Evolutionary conservation across 2,888 invertebrate species (phyloP).

Genomic region (Mongoloraphidia duomilia): DNA sequence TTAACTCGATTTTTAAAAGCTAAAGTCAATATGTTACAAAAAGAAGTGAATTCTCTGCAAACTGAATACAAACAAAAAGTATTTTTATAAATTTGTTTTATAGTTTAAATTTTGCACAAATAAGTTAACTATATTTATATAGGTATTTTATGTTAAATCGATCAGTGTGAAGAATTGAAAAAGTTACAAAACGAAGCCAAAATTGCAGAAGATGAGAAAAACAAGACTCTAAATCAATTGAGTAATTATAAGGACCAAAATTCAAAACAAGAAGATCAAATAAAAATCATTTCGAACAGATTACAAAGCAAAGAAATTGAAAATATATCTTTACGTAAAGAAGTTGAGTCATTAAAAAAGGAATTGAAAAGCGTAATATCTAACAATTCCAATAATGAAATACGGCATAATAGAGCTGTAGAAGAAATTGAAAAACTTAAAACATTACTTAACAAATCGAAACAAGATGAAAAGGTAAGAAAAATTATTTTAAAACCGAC

Average conservation of each 20-base stretch:
- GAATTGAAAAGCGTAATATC: constrained; percentile 30
- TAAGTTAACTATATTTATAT: not conserved
- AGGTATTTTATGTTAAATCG: constrained; percentile 9
- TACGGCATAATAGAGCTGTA: constrained; percentile 31
- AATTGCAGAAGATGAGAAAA: constrained; percentile 24
- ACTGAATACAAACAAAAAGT: constrained; percentile 23
- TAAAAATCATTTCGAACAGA: constrained; percentile 20
- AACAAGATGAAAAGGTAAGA: constrained; percentile 25
- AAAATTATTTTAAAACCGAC: not conserved
- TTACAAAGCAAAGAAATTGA: constrained; percentile 26
- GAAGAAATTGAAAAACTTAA: constrained; percentile 34
- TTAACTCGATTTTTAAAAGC: constrained; percentile 24
- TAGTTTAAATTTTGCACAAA: not conserved
- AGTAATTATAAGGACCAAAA: constrained; percentile 21
- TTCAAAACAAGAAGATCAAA: constrained; percentile 24
- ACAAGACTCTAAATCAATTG: constrained; percentile 26
- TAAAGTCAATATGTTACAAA: constrained; percentile 24
- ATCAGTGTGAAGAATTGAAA: constrained; percentile 24
- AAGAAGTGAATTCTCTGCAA: constrained; percentile 22
- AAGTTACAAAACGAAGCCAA: constrained; percentile 23
- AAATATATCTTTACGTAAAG: constrained; percentile 26
- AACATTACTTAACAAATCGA: constrained; percentile 20
- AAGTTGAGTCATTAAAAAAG: constrained; percentile 33
- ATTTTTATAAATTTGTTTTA: not conserved
- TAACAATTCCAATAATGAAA: constrained; percentile 30